Evolutionary conservation across 1,140 invertebrate genomes (phyloP).

Genomic region (Lepeophtheirus salmonis): DNA sequence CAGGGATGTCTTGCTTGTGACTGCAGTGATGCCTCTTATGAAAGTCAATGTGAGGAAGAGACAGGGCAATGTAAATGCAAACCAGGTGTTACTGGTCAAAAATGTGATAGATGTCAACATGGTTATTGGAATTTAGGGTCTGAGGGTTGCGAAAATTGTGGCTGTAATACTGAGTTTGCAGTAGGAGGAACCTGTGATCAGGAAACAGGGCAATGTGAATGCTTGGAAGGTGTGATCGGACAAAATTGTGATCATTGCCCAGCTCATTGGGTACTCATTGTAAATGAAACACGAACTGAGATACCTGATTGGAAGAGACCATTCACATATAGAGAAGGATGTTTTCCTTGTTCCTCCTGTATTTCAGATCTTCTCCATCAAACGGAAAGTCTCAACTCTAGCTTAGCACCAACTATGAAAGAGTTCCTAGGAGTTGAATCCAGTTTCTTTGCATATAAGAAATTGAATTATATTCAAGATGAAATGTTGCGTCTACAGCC

Average conservation of each 20-base stretch:
- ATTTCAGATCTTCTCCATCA: constrained; percentile 66
- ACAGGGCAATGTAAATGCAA: constrained; percentile 72
- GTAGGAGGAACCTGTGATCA: constrained; percentile 71
- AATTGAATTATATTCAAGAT: constrained; percentile 19
- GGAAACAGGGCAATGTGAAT: constrained; percentile 74
- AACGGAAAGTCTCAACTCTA: constrained; percentile 46
- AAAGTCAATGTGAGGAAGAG: constrained; percentile 54
- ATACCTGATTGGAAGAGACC: constrained; percentile 15
- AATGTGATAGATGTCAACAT: constrained; percentile 66
- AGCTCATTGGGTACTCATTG: constrained; percentile 43
- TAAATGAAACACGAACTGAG: constrained; percentile 12
- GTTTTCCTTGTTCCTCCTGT: constrained; percentile 67
- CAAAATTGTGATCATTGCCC: constrained; percentile 87
- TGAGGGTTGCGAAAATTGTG: constrained; percentile 39
- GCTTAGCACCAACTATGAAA: constrained; percentile 41
- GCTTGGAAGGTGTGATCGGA: constrained; percentile 81
- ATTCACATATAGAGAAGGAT: constrained; percentile 33
- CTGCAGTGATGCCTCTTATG: constrained; percentile 56
- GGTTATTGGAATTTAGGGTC: constrained; percentile 82
- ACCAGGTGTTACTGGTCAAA: constrained; percentile 62
- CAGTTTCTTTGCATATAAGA: constrained; percentile 14
- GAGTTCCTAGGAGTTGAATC: constrained; percentile 39
- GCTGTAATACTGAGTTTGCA: constrained; percentile 67
- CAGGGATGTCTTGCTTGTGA: constrained; percentile 60
- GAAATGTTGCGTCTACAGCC: constrained; percentile 2